Percentiles rank a stretch among this genome's conserved stretches.
Evolutionary conservation across 2,797 vertebrate species (phyloP).

Genomic region (Mus minutoides): DNA sequence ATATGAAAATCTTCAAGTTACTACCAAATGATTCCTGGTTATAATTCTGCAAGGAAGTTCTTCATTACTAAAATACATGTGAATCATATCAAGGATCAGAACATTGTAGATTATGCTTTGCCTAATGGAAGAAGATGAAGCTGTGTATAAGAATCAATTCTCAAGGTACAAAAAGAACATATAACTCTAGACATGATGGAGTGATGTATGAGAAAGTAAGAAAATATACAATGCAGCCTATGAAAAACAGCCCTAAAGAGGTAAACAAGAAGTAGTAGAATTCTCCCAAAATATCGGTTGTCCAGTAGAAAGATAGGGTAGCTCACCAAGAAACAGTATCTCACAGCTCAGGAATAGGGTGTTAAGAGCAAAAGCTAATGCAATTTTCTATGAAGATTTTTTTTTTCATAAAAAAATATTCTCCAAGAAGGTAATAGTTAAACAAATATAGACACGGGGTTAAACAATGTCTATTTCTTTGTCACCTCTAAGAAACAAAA

Average conservation of each 20-base stretch:
- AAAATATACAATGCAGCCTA: not conserved
- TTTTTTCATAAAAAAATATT: not conserved
- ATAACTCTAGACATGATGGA: not conserved
- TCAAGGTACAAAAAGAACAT: not conserved
- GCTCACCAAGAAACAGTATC: not conserved
- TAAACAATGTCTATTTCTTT: not conserved
- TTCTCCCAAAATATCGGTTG: not conserved
- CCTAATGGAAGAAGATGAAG: not conserved
- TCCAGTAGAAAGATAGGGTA: not conserved
- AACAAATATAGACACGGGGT: not conserved
- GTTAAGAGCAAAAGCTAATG: not conserved
- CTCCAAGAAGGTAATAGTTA: not conserved
- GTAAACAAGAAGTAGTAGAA: not conserved
- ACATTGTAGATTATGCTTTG: not conserved
- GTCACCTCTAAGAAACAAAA: not conserved
- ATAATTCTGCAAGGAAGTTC: not conserved
- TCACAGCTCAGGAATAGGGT: not conserved
- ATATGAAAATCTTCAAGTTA: not conserved
- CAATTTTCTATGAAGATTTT: not conserved
- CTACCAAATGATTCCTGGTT: not conserved
- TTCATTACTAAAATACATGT: not conserved
- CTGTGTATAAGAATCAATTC: not conserved
- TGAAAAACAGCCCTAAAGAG: not conserved
- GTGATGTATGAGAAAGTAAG: not conserved
- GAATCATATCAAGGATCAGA: not conserved